Conservation (phyloP, 2,888 invertebrate genomes). For the Resseliella maxima region DNA sequence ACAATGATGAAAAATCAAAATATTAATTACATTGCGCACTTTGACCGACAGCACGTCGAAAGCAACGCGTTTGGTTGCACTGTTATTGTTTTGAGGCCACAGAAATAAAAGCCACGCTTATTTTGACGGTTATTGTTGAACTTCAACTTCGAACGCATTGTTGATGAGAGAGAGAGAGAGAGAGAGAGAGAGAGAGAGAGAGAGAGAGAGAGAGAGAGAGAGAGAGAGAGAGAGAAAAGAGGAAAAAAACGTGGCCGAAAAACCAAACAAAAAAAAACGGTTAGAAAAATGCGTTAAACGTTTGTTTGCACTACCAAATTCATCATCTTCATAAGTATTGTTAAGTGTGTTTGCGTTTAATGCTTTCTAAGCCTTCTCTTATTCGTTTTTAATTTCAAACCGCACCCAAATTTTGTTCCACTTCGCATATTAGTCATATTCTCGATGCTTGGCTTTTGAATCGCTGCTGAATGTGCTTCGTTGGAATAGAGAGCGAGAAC, state of each 20-base stretch:
- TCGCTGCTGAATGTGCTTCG: not conserved
- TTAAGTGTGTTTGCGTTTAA: not conserved
- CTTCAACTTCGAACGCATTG: not conserved
- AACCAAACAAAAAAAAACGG: not conserved
- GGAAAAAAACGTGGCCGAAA: not conserved
- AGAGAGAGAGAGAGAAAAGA: not conserved
- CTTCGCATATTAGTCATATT: conserved; percentile 22
- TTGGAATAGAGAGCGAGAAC: too few species aligned
- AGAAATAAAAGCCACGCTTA: not conserved
- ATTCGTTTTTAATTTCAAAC: not conserved
- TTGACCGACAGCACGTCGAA: not conserved
- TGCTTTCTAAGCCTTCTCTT: too few species aligned
- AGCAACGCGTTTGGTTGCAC: not conserved
- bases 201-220: not conserved
- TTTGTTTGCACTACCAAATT: not conserved
- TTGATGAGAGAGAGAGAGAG: not conserved
- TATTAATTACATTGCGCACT: conserved; percentile 50
- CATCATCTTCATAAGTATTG: not conserved
- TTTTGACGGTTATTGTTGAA: not conserved
- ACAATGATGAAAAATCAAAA: conserved; percentile 54
- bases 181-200: not conserved
- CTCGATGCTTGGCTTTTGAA: conserved; percentile 40
- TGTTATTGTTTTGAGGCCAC: too few species aligned
- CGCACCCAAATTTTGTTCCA: conserved; percentile 55
- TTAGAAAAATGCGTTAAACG: not conserved